Percentiles rank a stretch among this genome's conserved stretches.
Conservation (phyloP, 1,140 invertebrate genomes). For the Oreohelix idahoensis region DNA sequence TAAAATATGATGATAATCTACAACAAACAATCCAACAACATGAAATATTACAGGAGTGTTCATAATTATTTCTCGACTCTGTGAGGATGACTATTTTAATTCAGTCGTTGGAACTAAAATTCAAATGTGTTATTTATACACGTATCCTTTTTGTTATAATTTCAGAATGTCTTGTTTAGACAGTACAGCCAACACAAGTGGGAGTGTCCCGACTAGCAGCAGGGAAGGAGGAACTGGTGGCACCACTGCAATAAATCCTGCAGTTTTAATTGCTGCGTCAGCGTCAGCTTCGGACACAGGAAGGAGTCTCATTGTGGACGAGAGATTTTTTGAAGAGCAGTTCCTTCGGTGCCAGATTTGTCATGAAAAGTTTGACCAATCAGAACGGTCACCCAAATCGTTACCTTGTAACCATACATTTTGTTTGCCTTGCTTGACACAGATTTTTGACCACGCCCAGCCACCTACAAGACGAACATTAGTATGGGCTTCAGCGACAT, state of each 20-base stretch:
- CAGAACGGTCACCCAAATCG: constrained; percentile 60
- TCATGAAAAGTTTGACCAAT: constrained; percentile 60
- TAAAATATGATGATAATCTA: no score
- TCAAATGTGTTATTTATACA: no score
- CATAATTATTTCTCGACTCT: no score
- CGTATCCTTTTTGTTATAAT: not conserved
- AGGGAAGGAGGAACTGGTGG: not conserved
- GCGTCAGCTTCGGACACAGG: constrained; percentile 22
- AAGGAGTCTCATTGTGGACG: constrained; percentile 63
- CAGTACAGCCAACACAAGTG: not conserved
- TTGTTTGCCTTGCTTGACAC: constrained; percentile 61
- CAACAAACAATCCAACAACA: no score
- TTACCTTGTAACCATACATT: constrained; percentile 68
- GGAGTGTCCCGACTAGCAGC: not conserved
- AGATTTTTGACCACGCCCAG: constrained; percentile 63
- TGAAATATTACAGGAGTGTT: no score
- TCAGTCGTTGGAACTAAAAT: no score
- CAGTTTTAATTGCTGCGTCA: not conserved
- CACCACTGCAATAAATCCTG: no score
- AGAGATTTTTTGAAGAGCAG: constrained; percentile 66
- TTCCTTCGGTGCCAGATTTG: constrained; percentile 66
- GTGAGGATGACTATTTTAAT: no score
- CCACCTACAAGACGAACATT: constrained; percentile 48
- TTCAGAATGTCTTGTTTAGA: not conserved
- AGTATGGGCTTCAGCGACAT: constrained; percentile 55